Evolutionary conservation across 1,140 invertebrate genomes (phyloP).

Genomic region (Rhizoglyphus robini): DNA sequence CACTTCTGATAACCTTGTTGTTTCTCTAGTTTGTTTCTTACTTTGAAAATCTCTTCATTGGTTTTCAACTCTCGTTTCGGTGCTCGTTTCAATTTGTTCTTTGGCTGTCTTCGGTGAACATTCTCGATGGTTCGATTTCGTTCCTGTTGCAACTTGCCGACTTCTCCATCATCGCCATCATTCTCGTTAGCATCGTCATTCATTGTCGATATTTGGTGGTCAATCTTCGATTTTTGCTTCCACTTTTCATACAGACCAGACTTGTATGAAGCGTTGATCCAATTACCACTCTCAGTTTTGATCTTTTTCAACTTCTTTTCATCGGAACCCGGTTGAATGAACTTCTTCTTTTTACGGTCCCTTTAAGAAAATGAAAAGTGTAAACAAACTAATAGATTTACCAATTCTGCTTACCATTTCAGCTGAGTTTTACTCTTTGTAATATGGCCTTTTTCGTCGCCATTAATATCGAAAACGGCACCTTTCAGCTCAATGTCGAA

Average conservation of each 20-base stretch:
- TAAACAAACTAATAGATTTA: neutral
- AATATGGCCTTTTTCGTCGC: slow-evolving; percentile 54
- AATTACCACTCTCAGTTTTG: slow-evolving; percentile 79
- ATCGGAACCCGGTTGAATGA: slow-evolving; percentile 51
- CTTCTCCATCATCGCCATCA: slow-evolving; percentile 24
- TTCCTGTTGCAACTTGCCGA: slow-evolving; percentile 26
- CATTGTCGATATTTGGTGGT: slow-evolving; percentile 44
- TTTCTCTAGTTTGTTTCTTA: slow-evolving; percentile 42
- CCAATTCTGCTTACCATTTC: slow-evolving; percentile 16
- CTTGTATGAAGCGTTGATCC: slow-evolving; percentile 87
- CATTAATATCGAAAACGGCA: slow-evolving; percentile 60
- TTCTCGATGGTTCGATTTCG: slow-evolving; percentile 15
- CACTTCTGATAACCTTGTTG: slow-evolving; percentile 34
- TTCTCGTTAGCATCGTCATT: slow-evolving; percentile 30
- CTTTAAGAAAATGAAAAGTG: slow-evolving; percentile 23
- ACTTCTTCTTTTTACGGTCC: slow-evolving; percentile 85
- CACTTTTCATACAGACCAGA: slow-evolving; percentile 72
- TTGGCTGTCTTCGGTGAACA: slow-evolving; percentile 27
- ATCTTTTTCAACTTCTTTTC: slow-evolving; percentile 60
- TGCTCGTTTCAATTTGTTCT: slow-evolving; percentile 26
- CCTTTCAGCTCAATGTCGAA: slow-evolving; percentile 56
- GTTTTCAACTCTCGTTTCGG: slow-evolving; percentile 44
- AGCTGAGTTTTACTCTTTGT: slow-evolving; percentile 37
- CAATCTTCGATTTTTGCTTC: slow-evolving; percentile 64
- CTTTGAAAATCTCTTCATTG: slow-evolving; percentile 54